These are phyloP conservation scores for Barnardius zonarius DNA, from an alignment of 2,113 vertebrate genomes.

Conservation along the genomic window DNA sequence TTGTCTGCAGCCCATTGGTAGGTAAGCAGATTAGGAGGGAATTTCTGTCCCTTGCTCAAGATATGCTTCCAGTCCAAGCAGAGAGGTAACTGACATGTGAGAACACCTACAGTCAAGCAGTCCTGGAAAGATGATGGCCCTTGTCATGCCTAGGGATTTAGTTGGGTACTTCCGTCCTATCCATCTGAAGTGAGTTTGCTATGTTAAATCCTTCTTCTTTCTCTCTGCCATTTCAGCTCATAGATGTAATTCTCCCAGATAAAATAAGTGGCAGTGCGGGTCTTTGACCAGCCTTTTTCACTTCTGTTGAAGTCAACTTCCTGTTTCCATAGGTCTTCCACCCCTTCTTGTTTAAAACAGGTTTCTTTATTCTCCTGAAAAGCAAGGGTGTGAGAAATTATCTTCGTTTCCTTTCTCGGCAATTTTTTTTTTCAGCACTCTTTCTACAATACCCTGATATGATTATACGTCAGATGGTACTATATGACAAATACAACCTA, in stretches of 20 bases:
- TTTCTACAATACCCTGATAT: background rate
- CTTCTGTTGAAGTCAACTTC: background rate
- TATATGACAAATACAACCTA: background rate
- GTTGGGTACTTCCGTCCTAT: background rate
- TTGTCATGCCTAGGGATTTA: background rate
- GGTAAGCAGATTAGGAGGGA: background rate
- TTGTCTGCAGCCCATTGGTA: background rate
- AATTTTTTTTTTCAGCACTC: background rate
- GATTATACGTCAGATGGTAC: background rate
- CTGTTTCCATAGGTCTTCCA: background rate
- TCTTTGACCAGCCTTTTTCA: background rate
- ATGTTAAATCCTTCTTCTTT: background rate
- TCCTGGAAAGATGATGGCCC: background rate
- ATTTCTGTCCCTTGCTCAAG: fast-evolving
- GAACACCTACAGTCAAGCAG: background rate
- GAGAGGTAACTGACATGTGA: background rate
- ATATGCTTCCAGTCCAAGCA: background rate
- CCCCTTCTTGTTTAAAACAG: background rate
- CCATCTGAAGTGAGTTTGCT: background rate
- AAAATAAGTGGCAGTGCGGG: background rate
- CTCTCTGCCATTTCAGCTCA: background rate
- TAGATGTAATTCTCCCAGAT: background rate
- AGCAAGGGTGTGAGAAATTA: background rate
- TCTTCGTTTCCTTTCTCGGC: background rate
- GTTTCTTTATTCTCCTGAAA: background rate